Evolutionary conservation across 2,113 vertebrate genomes (phyloP).

Genomic region (Heloderma charlesbogerti): DNA sequence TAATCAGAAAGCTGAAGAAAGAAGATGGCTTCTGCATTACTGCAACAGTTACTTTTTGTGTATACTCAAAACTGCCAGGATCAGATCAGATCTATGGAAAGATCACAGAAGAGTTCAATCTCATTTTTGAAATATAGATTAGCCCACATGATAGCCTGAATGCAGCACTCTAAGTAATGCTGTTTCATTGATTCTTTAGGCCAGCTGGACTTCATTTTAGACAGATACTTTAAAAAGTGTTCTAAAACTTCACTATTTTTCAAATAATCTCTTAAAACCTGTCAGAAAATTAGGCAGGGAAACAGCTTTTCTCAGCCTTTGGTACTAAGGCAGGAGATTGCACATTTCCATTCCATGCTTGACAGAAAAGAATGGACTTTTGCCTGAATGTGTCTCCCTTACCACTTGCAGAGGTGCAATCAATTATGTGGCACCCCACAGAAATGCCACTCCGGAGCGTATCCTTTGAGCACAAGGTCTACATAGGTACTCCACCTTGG

Average conservation of each 20-base stretch:
- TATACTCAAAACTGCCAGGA: constrained; percentile 68
- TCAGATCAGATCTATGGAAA: constrained; percentile 70
- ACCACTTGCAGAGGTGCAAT: too few relatives aligned
- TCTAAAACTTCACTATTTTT: constrained; percentile 76
- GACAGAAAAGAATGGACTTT: neutral
- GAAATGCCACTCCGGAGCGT: too few relatives aligned
- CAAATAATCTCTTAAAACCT: constrained; percentile 71
- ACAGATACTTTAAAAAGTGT: constrained; percentile 73
- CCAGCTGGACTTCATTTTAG: constrained; percentile 65
- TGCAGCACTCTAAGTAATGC: constrained; percentile 79
- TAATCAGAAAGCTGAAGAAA: constrained; percentile 67
- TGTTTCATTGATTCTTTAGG: constrained; percentile 78
- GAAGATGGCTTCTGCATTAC: constrained; percentile 67
- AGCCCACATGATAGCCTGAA: constrained; percentile 69
- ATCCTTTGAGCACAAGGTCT: neutral
- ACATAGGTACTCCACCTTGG: neutral
- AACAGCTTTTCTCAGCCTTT: constrained; percentile 65
- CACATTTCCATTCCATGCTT: constrained; percentile 6
- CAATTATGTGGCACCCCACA: too few relatives aligned
- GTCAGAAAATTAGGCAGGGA: constrained; percentile 69
- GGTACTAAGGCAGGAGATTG: constrained; percentile 54
- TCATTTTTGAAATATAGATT: constrained; percentile 83
- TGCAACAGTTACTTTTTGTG: constrained; percentile 78
- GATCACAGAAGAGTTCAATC: constrained; percentile 76
- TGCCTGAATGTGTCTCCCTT: neutral